Evolutionary conservation across 2,797 vertebrate genomes (phyloP).

Genomic region (Micrastur ruficollis): DNA sequence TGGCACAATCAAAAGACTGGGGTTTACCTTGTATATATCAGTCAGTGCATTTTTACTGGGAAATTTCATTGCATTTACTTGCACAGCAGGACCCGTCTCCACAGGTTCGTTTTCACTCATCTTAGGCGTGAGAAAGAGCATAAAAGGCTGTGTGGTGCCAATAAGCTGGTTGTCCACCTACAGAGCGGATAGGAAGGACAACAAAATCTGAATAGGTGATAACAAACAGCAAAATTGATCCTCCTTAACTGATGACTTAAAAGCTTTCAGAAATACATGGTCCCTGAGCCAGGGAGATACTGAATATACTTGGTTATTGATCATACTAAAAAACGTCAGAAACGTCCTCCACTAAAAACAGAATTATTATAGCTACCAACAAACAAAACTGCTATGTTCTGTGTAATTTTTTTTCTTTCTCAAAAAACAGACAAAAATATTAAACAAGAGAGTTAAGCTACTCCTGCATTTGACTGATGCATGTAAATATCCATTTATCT

Average conservation of each 20-base stretch:
- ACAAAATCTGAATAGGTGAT: neutral
- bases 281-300: neutral
- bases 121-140: conserved; percentile 88
- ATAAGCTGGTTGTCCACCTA: conserved; percentile 98
- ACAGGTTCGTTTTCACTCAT: conserved; percentile 76
- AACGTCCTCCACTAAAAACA: neutral
- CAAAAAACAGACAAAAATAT: neutral
- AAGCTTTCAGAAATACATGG: neutral
- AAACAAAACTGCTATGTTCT: neutral
- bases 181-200: neutral
- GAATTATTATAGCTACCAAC: neutral
- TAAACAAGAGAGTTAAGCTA: neutral
- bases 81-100: conserved; percentile 86
- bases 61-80: conserved; percentile 92
- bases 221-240: neutral
- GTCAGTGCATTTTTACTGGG: conserved; percentile 91
- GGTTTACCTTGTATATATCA: conserved; percentile 92
- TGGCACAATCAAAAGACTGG: neutral
- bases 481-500: neutral
- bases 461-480: neutral
- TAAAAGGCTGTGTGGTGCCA: conserved; percentile 90
- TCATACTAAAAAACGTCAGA: no score
- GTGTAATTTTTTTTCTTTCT: neutral
- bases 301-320: neutral
- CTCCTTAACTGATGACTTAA: neutral